Conservation (phyloP, 2,797 vertebrate species). For the Sebastes ruberrimus region DNA sequence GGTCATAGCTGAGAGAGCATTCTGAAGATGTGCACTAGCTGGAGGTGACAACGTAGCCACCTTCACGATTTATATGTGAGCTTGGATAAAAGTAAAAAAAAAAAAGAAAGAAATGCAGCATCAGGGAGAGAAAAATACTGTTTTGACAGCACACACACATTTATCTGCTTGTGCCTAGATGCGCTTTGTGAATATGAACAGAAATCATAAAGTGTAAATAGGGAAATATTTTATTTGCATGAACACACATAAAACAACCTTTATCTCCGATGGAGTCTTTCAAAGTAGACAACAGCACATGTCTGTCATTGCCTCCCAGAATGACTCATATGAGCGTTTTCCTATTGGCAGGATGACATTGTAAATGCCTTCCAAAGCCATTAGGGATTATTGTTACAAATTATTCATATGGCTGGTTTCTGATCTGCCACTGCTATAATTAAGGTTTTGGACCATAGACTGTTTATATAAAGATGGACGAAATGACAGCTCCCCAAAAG, state of each 20-base stretch:
- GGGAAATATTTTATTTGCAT: not conserved
- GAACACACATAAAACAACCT: slow-evolving; percentile 6
- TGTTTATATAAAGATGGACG: too few relatives aligned
- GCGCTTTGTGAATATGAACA: not conserved
- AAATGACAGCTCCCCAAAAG: too few relatives aligned
- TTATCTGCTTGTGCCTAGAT: slow-evolving; percentile 7
- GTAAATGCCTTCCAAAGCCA: not conserved
- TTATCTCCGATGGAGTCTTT: not conserved
- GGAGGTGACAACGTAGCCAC: slow-evolving; percentile 2
- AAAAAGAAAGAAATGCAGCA: not conserved
- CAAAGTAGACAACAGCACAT: slow-evolving; percentile 10
- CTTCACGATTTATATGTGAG: slow-evolving; percentile 17
- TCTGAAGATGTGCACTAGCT: slow-evolving; percentile 6
- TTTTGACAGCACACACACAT: slow-evolving; percentile 7
- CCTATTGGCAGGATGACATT: not conserved
- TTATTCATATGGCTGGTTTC: not conserved
- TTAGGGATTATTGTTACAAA: not conserved
- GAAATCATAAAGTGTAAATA: not conserved
- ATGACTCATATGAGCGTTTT: not conserved
- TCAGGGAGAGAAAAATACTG: slow-evolving; percentile 3
- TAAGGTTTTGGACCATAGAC: not conserved
- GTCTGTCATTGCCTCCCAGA: slow-evolving; percentile 12
- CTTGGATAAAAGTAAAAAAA: not conserved
- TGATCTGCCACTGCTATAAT: not conserved
- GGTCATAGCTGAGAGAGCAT: slow-evolving; percentile 29